phyloP scores from a whole-genome alignment of 2,113 vertebrate genomes.

The Halcyon senegalensis region DNA sequence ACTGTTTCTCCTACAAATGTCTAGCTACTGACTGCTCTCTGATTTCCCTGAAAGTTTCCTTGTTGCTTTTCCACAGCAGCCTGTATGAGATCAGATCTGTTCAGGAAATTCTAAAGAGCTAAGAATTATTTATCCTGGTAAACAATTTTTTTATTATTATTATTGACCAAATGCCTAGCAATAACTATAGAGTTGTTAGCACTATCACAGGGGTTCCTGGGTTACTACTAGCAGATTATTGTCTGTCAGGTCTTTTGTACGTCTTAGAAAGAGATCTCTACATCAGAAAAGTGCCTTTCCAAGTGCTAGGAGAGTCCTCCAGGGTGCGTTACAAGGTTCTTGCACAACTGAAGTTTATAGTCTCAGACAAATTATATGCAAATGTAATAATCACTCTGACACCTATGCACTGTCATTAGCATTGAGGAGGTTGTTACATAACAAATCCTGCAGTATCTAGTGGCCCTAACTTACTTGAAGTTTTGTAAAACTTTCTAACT shows the following conservation, averaged over 20 bases:
- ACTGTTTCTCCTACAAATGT: background rate
- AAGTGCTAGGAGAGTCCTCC: background rate
- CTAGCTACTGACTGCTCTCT: background rate
- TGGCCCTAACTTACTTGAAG: too few species aligned
- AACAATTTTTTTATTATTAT: background rate
- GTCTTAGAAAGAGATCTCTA: background rate
- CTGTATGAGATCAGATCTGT: background rate
- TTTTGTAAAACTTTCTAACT: background rate
- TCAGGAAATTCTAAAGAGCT: background rate
- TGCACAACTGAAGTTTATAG: background rate
- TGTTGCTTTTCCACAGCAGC: background rate
- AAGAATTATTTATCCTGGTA: background rate
- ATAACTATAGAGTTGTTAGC: background rate
- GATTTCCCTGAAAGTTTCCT: background rate
- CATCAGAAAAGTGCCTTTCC: background rate
- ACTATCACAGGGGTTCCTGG: background rate
- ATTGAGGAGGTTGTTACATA: background rate
- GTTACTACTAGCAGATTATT: background rate
- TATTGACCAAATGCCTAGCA: background rate
- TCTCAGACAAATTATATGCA: background rate
- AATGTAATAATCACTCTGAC: background rate
- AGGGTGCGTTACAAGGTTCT: fast-evolving
- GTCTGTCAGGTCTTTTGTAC: background rate
- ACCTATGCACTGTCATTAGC: background rate
- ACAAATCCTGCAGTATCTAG: background rate